Conservation (phyloP, 2,797 vertebrate genomes). For the Tauraco hartlaubi region DNA sequence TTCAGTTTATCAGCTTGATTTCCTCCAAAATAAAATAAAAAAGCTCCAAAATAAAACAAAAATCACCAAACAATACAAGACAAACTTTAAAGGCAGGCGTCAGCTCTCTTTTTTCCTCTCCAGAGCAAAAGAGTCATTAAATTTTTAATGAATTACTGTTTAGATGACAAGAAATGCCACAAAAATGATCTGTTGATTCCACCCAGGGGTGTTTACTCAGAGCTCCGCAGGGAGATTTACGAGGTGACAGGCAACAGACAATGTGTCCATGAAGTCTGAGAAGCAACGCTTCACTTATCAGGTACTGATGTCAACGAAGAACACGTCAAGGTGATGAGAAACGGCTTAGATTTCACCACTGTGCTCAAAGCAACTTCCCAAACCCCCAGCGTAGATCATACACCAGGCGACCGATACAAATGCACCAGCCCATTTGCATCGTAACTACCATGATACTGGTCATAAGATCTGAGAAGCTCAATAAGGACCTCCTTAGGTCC, state of each 20-base stretch:
- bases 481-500: not conserved
- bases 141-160: constrained; percentile 69
- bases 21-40: constrained; percentile 31
- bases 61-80: constrained; percentile 3
- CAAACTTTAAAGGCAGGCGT: constrained; percentile 32
- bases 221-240: not conserved
- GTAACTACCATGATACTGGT: not conserved
- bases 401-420: not conserved
- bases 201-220: constrained; percentile 39
- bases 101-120: not conserved
- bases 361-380: not conserved
- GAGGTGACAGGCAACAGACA: not conserved
- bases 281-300: not conserved
- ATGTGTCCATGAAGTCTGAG: not conserved
- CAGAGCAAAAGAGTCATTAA: constrained; percentile 26
- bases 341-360: not conserved
- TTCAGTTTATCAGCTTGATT: constrained; percentile 40
- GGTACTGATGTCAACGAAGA: not conserved
- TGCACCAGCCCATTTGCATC: not conserved
- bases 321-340: not conserved
- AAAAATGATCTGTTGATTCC: constrained; percentile 49
- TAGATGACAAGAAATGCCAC: constrained; percentile 57
- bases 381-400: not conserved
- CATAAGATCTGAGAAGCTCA: not conserved
- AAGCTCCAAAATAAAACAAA: constrained; percentile 10